A percentile compares a stretch with the other conserved stretches of the same genome.
Evolutionary conservation across 2,797 vertebrate genomes (phyloP).

Genomic region (Eutrigla gurnardus): DNA sequence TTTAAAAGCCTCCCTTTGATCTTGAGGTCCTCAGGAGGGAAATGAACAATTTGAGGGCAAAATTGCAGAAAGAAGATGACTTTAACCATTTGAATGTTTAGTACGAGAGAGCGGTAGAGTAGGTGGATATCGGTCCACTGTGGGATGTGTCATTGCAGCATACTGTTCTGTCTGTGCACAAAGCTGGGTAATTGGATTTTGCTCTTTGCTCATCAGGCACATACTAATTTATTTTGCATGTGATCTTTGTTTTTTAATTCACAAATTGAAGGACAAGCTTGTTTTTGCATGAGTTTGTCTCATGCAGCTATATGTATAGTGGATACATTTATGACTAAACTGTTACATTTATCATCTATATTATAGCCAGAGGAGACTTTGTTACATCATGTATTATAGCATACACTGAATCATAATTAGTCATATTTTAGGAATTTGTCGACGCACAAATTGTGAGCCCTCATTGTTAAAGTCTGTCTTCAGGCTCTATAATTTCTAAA

Average conservation of each 20-base stretch:
- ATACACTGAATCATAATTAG: not conserved
- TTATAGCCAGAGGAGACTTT: not conserved
- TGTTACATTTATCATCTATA: not conserved
- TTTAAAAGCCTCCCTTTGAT: not conserved
- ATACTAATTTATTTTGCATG: not conserved
- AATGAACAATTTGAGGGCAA: not conserved
- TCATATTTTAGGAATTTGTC: not conserved
- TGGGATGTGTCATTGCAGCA: not conserved
- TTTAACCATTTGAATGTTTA: not conserved
- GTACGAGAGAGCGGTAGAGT: not conserved
- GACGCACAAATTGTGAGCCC: not conserved
- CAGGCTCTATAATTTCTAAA: slow-evolving; percentile 17
- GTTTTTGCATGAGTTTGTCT: not conserved
- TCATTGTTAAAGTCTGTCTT: slow-evolving; percentile 3
- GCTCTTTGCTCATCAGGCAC: not conserved
- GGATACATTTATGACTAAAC: not conserved
- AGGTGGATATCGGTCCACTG: not conserved
- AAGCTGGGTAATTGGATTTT: slow-evolving; percentile 27
- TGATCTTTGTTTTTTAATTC: not conserved
- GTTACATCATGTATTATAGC: not conserved
- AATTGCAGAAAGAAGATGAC: not conserved
- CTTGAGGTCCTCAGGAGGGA: not conserved
- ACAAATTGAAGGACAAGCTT: not conserved
- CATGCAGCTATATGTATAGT: not conserved
- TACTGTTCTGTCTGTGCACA: slow-evolving; percentile 2